Conservation (phyloP, 2,113 vertebrate genomes). For the Orcinus orca region DNA sequence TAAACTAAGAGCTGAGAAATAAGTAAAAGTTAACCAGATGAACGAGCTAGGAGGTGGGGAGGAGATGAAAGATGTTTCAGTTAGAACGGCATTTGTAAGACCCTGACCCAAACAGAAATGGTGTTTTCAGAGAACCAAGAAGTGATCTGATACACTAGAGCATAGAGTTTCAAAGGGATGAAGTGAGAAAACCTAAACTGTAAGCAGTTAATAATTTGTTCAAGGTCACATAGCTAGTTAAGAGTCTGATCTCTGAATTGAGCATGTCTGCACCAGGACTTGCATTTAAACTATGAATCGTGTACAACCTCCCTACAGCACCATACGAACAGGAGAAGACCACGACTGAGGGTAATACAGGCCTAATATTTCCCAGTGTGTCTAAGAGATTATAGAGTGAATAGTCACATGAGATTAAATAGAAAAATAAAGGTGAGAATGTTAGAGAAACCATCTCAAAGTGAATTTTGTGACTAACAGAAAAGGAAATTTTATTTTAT, state of each 20-base stretch:
- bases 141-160: neutral
- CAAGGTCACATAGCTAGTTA: neutral
- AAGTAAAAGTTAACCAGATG: neutral
- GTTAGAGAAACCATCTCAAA: neutral
- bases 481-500: neutral
- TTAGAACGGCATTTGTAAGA: neutral
- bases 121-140: neutral
- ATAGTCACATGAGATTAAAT: neutral
- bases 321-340: neutral
- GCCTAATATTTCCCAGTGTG: neutral
- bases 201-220: neutral
- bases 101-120: neutral
- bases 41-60: neutral
- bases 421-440: neutral
- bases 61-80: neutral
- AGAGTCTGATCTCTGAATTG: neutral
- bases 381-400: neutral
- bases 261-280: neutral
- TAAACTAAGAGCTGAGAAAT: neutral
- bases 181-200: neutral
- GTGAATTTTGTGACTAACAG: neutral
- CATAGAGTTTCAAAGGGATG: neutral
- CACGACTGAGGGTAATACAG: neutral
- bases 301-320: neutral
- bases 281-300: neutral